A percentile compares a stretch with the other conserved stretches of the same genome.
Conservation (phyloP, 2,888 invertebrate genomes). For the Nomada goodeniana region DNA sequence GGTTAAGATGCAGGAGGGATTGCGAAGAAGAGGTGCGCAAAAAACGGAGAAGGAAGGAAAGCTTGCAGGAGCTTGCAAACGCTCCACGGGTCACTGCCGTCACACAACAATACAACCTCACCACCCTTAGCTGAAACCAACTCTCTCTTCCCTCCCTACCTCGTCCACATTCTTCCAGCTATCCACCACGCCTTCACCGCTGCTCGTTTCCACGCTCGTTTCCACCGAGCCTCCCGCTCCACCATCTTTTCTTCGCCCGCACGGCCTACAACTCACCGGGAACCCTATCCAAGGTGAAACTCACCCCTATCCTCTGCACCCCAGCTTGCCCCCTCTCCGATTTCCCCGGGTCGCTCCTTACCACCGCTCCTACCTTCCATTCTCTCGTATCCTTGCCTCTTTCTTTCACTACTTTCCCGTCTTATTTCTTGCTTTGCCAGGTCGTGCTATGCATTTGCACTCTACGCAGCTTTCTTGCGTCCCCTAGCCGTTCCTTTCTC, state of each 20-base stretch:
- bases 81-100: slow-evolving; percentile 79
- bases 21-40: slow-evolving; percentile 33
- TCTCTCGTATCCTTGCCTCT: slow-evolving; percentile 26
- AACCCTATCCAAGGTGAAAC: slow-evolving; percentile 67
- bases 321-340: background rate
- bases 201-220: slow-evolving; percentile 73
- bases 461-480: slow-evolving; percentile 32
- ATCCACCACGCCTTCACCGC: slow-evolving; percentile 56
- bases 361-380: slow-evolving; percentile 16
- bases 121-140: slow-evolving; percentile 62
- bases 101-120: slow-evolving; percentile 78
- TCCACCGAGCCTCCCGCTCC: slow-evolving; percentile 61
- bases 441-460: slow-evolving; percentile 12
- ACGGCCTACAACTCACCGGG: slow-evolving; percentile 65
- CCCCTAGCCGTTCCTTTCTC: slow-evolving; percentile 43
- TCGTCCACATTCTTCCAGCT: slow-evolving; percentile 43
- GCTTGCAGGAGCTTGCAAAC: slow-evolving; percentile 75
- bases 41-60: slow-evolving; percentile 54
- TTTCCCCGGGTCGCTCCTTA: slow-evolving; percentile 55
- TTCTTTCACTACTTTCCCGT: slow-evolving; percentile 16
- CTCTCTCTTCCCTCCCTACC: slow-evolving; percentile 14
- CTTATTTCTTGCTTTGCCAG: slow-evolving; percentile 46
- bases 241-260: slow-evolving; percentile 64
- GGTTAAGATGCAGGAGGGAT: slow-evolving; percentile 8
- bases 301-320: slow-evolving; percentile 37